phyloP scores from a whole-genome alignment of 2,113 vertebrate genomes.

The Dasyprocta punctata region DNA sequence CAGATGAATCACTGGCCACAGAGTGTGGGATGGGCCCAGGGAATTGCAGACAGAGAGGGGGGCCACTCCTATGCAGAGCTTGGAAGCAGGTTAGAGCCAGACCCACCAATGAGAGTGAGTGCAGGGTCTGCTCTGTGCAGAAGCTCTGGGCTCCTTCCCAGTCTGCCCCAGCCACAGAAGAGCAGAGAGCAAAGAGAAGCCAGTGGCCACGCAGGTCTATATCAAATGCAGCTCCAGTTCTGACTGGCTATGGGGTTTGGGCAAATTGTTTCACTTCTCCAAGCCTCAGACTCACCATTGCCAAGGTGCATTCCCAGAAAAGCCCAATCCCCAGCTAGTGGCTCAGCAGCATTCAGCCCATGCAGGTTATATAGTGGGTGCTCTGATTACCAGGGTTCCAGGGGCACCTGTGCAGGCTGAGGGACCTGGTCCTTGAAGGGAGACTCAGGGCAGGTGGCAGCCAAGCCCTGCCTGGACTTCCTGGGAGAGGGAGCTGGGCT shows the following conservation, averaged over 20 bases:
- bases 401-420: neutral
- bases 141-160: neutral
- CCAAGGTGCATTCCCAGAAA: neutral
- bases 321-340: neutral
- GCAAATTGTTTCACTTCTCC: neutral
- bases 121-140: neutral
- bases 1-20: neutral
- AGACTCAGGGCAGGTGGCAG: fast-evolving
- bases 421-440: neutral
- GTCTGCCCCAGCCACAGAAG: neutral
- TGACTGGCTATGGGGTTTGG: neutral
- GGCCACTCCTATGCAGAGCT: fast-evolving
- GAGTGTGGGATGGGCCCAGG: neutral
- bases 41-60: neutral
- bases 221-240: neutral
- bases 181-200: neutral
- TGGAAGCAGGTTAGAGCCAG: neutral
- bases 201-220: fast-evolving
- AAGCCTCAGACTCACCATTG: no score
- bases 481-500: neutral
- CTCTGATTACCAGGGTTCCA: fast-evolving
- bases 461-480: neutral
- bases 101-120: no score
- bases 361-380: fast-evolving
- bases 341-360: fast-evolving